Evolutionary conservation across 2,797 vertebrate genomes (phyloP).

Genomic region (Mastacembelus armatus): DNA sequence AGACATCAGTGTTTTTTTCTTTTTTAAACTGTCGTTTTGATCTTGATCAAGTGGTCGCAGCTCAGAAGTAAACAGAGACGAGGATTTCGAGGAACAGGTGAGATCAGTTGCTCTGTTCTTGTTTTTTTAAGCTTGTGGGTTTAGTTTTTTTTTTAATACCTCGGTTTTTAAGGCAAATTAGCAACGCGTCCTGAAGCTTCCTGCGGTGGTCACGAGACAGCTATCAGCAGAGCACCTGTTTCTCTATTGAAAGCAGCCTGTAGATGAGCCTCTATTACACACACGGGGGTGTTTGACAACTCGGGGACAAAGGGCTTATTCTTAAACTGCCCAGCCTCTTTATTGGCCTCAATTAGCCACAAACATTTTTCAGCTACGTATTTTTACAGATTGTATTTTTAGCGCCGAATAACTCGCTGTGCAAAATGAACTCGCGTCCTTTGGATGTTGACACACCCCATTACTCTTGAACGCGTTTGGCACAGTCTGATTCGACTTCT

Average conservation of each 20-base stretch:
- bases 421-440: slow-evolving; percentile 14
- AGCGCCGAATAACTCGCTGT: slow-evolving; percentile 12
- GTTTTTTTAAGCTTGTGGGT: not conserved
- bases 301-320: slow-evolving; percentile 69
- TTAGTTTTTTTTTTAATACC: not conserved
- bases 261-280: slow-evolving; percentile 61
- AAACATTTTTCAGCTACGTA: slow-evolving; percentile 47
- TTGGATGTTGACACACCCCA: slow-evolving; percentile 28
- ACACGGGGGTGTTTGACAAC: slow-evolving; percentile 74
- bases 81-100: slow-evolving; percentile 63
- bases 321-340: slow-evolving; percentile 68
- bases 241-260: slow-evolving; percentile 43
- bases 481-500: not conserved
- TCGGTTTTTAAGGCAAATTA: slow-evolving; percentile 17
- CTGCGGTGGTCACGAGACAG: not conserved
- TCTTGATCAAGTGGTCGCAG: slow-evolving; percentile 2
- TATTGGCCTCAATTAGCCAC: slow-evolving; percentile 62
- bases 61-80: slow-evolving; percentile 10
- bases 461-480: slow-evolving; percentile 11
- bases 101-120: slow-evolving; percentile 39
- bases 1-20: not conserved
- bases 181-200: slow-evolving; percentile 9
- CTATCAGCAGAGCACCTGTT: slow-evolving; percentile 53
- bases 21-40: not conserved
- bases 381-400: slow-evolving; percentile 63